phyloP scores from a whole-genome alignment of 2,888 invertebrate species.

The Panopea generosa region DNA sequence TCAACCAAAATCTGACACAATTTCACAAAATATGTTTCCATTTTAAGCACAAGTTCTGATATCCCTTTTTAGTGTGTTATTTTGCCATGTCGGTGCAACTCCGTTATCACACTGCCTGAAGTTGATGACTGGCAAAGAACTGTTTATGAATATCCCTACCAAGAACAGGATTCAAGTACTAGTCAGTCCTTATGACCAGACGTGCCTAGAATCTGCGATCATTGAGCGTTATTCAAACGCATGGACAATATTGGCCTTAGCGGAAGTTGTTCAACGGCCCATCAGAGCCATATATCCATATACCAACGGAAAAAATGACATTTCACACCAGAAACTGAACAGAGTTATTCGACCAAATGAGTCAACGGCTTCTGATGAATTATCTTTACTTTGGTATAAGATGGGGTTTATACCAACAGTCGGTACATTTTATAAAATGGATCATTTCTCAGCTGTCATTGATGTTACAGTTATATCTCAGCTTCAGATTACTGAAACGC shows the following conservation, averaged over 20 bases:
- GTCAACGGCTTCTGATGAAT: not conserved
- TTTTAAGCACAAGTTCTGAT: no score
- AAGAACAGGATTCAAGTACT: not conserved
- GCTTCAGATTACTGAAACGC: not conserved
- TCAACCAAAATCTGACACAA: no score
- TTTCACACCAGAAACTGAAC: not conserved
- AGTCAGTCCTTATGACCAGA: not conserved
- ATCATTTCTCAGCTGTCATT: not conserved
- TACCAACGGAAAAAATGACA: constrained; percentile 4
- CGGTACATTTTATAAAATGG: not conserved
- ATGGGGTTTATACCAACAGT: not conserved
- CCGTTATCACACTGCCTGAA: constrained; percentile 5
- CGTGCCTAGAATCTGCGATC: not conserved
- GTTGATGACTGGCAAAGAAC: not conserved
- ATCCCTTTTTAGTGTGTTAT: no score
- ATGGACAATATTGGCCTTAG: constrained; percentile 4
- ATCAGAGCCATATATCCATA: not conserved
- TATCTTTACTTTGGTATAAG: constrained; percentile 4
- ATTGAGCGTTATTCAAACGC: not conserved
- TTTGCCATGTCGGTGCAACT: constrained; percentile 2
- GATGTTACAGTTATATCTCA: not conserved
- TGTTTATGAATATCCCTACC: not conserved
- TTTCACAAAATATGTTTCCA: no score
- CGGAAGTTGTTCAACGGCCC: constrained; percentile 1
- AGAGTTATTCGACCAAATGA: constrained; percentile 1